Evolutionary conservation across 2,113 vertebrate species (phyloP).

Genomic region (Odontophorus gujanensis): DNA sequence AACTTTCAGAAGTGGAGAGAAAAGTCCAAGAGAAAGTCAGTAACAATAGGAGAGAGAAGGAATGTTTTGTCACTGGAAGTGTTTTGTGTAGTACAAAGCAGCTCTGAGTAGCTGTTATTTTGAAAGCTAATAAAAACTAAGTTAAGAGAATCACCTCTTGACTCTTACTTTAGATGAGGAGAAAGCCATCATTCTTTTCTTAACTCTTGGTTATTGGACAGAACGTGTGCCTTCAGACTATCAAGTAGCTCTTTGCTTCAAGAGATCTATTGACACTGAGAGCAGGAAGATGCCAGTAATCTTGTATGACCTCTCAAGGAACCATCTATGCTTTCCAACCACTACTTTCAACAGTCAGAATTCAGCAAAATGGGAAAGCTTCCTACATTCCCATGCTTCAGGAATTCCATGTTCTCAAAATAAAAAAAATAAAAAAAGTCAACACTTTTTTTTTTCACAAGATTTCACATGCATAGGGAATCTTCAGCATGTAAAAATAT

Average conservation of each 20-base stretch:
- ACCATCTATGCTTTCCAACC: neutral
- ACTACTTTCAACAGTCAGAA: neutral
- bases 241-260: neutral
- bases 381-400: neutral
- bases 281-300: neutral
- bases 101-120: neutral
- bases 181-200: neutral
- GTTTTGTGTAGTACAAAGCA: neutral
- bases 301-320: neutral
- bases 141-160: neutral
- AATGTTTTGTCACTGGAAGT: neutral
- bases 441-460: neutral
- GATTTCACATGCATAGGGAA: neutral
- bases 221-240: neutral
- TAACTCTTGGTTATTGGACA: rapidly evolving
- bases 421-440: rapidly evolving
- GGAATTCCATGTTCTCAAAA: neutral
- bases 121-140: neutral
- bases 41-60: rapidly evolving
- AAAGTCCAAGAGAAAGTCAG: neutral
- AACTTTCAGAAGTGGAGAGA: neutral
- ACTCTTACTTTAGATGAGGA: neutral
- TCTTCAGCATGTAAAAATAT: neutral
- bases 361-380: neutral
- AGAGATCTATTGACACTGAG: neutral